Conservation (phyloP, 2,888 invertebrate genomes). For the Corbicula japonica region DNA sequence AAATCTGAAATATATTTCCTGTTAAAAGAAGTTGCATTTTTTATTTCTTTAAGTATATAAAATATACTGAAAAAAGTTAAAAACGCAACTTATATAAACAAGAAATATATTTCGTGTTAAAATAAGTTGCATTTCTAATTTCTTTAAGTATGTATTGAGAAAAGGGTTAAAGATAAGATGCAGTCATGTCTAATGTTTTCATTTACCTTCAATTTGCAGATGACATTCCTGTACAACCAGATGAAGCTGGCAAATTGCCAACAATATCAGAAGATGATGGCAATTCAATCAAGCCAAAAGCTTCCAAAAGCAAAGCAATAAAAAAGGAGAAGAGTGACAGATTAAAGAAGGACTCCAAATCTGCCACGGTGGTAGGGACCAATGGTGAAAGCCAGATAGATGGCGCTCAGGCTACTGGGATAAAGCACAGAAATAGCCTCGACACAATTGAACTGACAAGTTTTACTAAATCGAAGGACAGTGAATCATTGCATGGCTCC, state of each 20-base stretch:
- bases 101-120: background rate
- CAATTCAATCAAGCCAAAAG: slow-evolving; percentile 34
- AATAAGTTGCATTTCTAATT: background rate
- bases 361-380: slow-evolving; percentile 25
- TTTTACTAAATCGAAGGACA: slow-evolving; percentile 52
- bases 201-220: slow-evolving; percentile 64
- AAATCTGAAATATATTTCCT: background rate
- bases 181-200: background rate
- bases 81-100: background rate
- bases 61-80: background rate
- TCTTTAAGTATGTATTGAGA: too few species aligned
- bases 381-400: slow-evolving; percentile 71
- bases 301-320: slow-evolving; percentile 48
- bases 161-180: background rate
- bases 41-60: background rate
- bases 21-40: background rate
- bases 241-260: slow-evolving; percentile 64
- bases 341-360: slow-evolving; percentile 51
- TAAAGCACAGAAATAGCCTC: slow-evolving; percentile 66
- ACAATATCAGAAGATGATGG: slow-evolving; percentile 71
- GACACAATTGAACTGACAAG: slow-evolving; percentile 72
- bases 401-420: slow-evolving; percentile 66
- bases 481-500: slow-evolving; percentile 4
- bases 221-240: slow-evolving; percentile 72
- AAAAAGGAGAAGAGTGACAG: slow-evolving; percentile 70